Conservation (phyloP, 1,140 invertebrate species). For the Drosophila sechellia region DNA sequence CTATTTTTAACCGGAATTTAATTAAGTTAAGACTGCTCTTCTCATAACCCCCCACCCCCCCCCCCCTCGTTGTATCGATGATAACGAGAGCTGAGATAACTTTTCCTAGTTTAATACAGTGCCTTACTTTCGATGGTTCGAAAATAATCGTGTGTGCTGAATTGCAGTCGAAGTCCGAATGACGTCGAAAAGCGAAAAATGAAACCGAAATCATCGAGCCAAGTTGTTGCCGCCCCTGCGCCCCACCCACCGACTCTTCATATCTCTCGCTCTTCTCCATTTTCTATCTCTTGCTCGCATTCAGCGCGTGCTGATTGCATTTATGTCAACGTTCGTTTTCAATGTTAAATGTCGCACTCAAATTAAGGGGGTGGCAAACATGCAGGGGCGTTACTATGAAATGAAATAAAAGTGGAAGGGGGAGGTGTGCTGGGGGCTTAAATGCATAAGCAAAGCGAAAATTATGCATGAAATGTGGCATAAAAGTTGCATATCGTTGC, state of each 20-base stretch:
- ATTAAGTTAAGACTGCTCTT: conserved; percentile 31
- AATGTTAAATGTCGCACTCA: conserved; percentile 63
- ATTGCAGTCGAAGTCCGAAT: not conserved
- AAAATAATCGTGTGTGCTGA: not conserved
- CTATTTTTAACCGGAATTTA: conserved; percentile 29
- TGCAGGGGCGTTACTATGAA: not conserved
- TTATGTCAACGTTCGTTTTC: conserved; percentile 79
- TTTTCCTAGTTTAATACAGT: not conserved
- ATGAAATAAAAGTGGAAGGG: not conserved
- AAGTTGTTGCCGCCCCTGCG: no score
- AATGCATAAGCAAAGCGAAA: conserved; percentile 45
- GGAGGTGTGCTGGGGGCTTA: conserved; percentile 1
- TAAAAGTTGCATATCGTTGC: conserved; percentile 42
- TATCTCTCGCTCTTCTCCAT: conserved; percentile 5
- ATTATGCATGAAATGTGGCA: conserved; percentile 73
- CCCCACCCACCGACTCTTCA: not conserved
- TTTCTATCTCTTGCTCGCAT: conserved; percentile 31
- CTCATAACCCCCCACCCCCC: not conserved
- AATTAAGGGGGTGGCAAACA: conserved; percentile 1
- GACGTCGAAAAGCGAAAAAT: conserved; percentile 2
- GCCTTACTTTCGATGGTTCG: not conserved
- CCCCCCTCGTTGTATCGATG: no score
- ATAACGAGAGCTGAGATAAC: not conserved
- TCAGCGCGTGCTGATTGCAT: conserved; percentile 74
- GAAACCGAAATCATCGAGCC: not conserved